Evolutionary conservation across 2,113 vertebrate species (phyloP).

Genomic region (Sphyrna mokarran): DNA sequence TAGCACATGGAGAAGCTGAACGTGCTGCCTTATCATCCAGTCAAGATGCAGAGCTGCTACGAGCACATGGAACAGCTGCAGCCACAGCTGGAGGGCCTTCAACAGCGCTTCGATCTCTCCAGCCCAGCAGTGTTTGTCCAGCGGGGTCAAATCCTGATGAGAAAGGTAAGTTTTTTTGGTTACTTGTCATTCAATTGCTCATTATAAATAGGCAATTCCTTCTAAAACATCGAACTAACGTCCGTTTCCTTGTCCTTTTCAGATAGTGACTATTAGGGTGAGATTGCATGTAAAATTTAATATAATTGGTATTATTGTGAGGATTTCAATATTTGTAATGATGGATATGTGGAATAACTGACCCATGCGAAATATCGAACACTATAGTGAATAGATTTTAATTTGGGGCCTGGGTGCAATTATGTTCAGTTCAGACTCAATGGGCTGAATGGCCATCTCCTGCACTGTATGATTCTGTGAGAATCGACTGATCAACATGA

Average conservation of each 20-base stretch:
- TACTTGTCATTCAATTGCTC: no score
- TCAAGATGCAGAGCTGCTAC: conserved; percentile 95
- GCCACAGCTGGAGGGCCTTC: conserved; percentile 78
- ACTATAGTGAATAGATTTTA: not conserved
- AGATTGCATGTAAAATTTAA: not conserved
- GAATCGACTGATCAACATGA: no score
- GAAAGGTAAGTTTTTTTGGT: conserved; percentile 63
- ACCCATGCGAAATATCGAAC: not conserved
- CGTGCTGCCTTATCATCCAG: conserved; percentile 86
- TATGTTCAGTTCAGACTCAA: not conserved
- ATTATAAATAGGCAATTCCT: not conserved
- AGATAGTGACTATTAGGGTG: not conserved
- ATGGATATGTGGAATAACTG: not conserved
- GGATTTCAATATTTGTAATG: not conserved
- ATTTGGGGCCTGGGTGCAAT: not conserved
- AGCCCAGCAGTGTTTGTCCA: conserved; percentile 82
- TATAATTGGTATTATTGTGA: not conserved
- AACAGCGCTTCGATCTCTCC: conserved; percentile 85
- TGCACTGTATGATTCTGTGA: no score
- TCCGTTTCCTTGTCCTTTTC: not conserved
- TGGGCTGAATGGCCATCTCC: no score
- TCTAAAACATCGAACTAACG: not conserved
- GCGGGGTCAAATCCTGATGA: conserved; percentile 92
- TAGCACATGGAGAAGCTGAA: conserved; percentile 91
- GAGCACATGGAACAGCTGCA: conserved; percentile 80